phyloP scores from a whole-genome alignment of 2,888 invertebrate genomes.

The Synanthedon formicaeformis region DNA sequence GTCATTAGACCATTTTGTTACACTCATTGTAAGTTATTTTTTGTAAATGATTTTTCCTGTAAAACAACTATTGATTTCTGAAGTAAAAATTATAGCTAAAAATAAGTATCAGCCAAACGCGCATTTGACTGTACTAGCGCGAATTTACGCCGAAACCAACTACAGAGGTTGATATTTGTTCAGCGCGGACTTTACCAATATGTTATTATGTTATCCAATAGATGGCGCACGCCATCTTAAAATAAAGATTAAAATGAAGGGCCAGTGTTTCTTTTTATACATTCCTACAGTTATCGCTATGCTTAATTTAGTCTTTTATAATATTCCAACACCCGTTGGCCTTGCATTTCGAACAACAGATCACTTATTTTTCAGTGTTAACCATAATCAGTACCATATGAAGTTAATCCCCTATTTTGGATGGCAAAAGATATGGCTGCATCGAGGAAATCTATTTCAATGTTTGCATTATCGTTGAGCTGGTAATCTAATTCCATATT shows the following conservation, averaged over 20 bases:
- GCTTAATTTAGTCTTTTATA: conserved; percentile 2
- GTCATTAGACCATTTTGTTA: too few species aligned
- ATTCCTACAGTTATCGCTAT: neutral
- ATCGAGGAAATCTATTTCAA: conserved; percentile 71
- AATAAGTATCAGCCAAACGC: too few species aligned
- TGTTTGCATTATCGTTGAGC: conserved; percentile 20
- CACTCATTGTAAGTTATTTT: too few species aligned
- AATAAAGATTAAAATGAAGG: neutral
- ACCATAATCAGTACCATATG: conserved; percentile 55
- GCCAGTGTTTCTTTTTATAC: neutral
- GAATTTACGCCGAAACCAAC: too few species aligned
- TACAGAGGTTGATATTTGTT: too few species aligned
- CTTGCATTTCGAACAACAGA: neutral
- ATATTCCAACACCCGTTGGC: conserved; percentile 2
- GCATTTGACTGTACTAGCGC: too few species aligned
- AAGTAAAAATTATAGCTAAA: too few species aligned
- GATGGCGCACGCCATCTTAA: neutral
- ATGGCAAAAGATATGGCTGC: conserved; percentile 82
- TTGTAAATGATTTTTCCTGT: too few species aligned
- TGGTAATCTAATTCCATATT: conserved; percentile 11
- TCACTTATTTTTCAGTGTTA: conserved; percentile 19
- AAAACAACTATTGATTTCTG: too few species aligned
- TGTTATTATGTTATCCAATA: too few species aligned
- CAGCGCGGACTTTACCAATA: too few species aligned
- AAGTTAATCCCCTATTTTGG: conserved; percentile 77